A percentile compares a stretch with the other conserved stretches of the same genome.
phyloP scores from a whole-genome alignment of 1,140 invertebrate genomes.

The Halesus radiatus region DNA sequence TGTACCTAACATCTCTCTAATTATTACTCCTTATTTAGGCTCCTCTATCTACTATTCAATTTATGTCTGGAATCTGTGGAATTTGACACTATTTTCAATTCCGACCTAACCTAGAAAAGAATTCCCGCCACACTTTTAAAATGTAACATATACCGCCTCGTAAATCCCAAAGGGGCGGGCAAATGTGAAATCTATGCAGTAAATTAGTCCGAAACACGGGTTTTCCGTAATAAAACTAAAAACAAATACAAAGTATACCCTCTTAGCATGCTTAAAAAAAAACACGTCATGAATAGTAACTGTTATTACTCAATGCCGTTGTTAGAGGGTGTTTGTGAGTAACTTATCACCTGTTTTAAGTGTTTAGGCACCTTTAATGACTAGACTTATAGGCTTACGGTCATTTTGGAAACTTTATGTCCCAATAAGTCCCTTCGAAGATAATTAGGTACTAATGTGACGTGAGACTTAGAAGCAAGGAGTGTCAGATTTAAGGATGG shows the following conservation, averaged over 20 bases:
- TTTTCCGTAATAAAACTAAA: slow-evolving; percentile 36
- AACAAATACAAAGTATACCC: slow-evolving; percentile 19
- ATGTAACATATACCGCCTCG: background rate
- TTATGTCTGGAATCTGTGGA: background rate
- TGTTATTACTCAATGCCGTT: background rate
- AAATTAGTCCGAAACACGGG: slow-evolving; percentile 29
- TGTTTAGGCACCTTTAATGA: slow-evolving; percentile 5
- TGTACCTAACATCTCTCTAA: too few species aligned
- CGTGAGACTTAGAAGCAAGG: background rate
- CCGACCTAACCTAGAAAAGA: background rate
- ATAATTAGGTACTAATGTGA: slow-evolving; percentile 8
- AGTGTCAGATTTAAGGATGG: background rate
- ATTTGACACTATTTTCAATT: slow-evolving; percentile 6
- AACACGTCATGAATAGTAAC: background rate
- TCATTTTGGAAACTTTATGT: slow-evolving; percentile 11
- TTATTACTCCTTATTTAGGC: too few species aligned
- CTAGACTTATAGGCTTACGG: background rate
- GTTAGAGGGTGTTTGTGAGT: background rate
- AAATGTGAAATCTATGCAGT: slow-evolving; percentile 12
- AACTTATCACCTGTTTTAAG: slow-evolving; percentile 11
- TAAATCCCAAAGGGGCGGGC: slow-evolving; percentile 26
- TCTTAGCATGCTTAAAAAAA: slow-evolving; percentile 2
- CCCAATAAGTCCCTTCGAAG: background rate
- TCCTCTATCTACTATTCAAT: too few species aligned
- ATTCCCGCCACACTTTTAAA: slow-evolving; percentile 1